Base-by-base conservation (phyloP, 2,888 invertebrate species). In the Dolichopus griseipennis region DNA sequence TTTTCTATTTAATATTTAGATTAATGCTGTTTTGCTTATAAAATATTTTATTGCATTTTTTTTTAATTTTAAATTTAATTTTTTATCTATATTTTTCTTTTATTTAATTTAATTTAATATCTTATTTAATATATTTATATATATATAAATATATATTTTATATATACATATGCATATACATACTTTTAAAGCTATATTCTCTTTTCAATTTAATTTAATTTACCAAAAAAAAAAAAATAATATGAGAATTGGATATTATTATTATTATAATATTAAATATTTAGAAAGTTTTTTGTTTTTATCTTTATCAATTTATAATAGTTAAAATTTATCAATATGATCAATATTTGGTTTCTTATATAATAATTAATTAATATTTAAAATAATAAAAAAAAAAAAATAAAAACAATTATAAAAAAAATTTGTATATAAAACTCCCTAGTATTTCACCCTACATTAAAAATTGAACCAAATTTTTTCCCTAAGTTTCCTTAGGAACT, bases 71-170 rank as follows among this genome's bases (percentile, higher is more conserved):
- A 63, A 22, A 64, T 34, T 67, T 69, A 41, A 12, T 41, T 41
- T 41, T 41, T 12, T 41, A 41, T 41, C 64, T 33, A 41, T 22
- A 41, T 64, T 37, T 65, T 65, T 27, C 27, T 68, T 67, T n/a
- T 68, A 10, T 66, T 34, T 65, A 34, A 66, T 62, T 66, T 61
- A 65, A 67, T 68, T 65, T 41, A 41, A 70, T 67, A 67, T 69
- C 67, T 67, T 67, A 66, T 62, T 64, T 69, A 27, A 37, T 52
- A n/a, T 27, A n/a, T n/a, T n/a, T 4, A 27, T 27, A 27, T 27
- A 27, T 27, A 27, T 27, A 27, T 27, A n/a, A n/a, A n/a, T n/a
- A n/a, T n/a, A n/a, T n/a, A n/a, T n/a, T n/a, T n/a, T n/a, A 27
- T 27, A 27, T 5, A 27, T 27, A 27, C 27, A 27, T 27, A 27